These are phyloP conservation scores for Poecilia latipinna DNA, from an alignment of 2,113 vertebrate species.

Conservation along the genomic window DNA sequence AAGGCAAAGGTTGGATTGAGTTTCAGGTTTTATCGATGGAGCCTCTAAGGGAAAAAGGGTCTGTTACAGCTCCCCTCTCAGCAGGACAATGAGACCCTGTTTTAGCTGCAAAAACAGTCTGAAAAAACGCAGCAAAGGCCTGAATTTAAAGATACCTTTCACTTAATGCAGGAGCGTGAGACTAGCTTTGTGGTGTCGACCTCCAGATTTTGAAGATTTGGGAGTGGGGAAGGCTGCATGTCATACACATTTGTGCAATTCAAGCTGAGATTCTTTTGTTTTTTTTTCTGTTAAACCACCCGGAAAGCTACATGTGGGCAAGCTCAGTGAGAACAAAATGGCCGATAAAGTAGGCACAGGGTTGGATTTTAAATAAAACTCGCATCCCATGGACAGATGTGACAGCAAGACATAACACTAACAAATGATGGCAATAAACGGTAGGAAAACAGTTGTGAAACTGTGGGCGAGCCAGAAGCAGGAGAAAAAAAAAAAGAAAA, in stretches of 20 bases:
- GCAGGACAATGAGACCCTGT: constrained; percentile 74
- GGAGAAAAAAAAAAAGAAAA: no score
- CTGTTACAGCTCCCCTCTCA: constrained; percentile 67
- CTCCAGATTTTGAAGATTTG: constrained; percentile 24
- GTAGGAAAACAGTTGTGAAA: constrained; percentile 46
- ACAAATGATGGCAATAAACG: constrained; percentile 55
- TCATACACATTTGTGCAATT: constrained; percentile 12
- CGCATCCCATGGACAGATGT: constrained; percentile 42
- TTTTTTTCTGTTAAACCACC: not conserved
- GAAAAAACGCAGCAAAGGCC: constrained; percentile 35
- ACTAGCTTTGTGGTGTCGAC: constrained; percentile 39
- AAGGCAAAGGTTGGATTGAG: constrained; percentile 60
- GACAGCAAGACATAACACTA: constrained; percentile 53
- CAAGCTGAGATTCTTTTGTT: constrained; percentile 11
- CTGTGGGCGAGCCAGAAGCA: constrained; percentile 14
- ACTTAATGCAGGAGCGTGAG: constrained; percentile 47
- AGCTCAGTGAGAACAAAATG: not conserved
- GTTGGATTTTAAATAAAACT: constrained; percentile 46
- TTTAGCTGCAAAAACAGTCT: constrained; percentile 36
- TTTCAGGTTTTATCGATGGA: constrained; percentile 71
- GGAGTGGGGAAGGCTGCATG: constrained; percentile 15
- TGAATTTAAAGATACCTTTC: constrained; percentile 61
- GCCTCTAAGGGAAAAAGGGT: constrained; percentile 57
- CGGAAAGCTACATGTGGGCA: not conserved
- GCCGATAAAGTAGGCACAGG: not conserved